Evolutionary conservation across 2,888 invertebrate species (phyloP).

Genomic region (Agrilus biguttatus): DNA sequence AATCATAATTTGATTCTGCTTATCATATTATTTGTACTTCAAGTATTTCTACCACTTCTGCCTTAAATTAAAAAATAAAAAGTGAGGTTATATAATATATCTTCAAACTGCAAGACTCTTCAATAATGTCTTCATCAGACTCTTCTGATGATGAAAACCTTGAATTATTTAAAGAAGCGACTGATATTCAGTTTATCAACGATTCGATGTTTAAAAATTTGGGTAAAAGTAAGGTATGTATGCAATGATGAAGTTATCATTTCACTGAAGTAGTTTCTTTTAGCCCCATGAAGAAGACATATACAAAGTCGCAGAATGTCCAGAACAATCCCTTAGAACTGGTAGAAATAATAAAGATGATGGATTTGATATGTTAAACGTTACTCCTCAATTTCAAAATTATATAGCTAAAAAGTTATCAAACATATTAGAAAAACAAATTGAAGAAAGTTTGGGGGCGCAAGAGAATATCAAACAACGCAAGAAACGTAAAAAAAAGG

Average conservation of each 20-base stretch:
- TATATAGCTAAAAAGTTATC: conserved; percentile 38
- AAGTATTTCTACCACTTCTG: too few relatives aligned
- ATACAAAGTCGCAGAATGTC: too few relatives aligned
- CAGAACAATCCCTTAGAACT: conserved; percentile 16
- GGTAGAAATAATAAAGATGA: conserved; percentile 28
- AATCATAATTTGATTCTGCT: too few relatives aligned
- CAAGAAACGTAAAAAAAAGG: conserved; percentile 15
- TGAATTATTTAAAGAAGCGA: conserved; percentile 29
- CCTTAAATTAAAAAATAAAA: too few relatives aligned
- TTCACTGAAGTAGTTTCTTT: too few relatives aligned
- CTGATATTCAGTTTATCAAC: conserved; percentile 35
- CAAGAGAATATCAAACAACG: conserved; percentile 4
- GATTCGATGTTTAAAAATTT: conserved; percentile 21
- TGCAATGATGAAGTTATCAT: neutral
- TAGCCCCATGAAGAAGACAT: too few relatives aligned
- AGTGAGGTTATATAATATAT: too few relatives aligned
- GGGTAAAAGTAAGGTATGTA: too few relatives aligned
- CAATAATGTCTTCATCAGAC: conserved; percentile 20
- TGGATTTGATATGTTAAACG: conserved; percentile 38
- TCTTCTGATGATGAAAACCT: conserved; percentile 26
- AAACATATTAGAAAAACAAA: conserved; percentile 31
- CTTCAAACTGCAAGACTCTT: neutral
- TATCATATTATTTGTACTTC: too few relatives aligned
- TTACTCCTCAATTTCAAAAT: conserved; percentile 37
- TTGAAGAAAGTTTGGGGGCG: conserved; percentile 18